A percentile compares a stretch with the other conserved stretches of the same genome.
These are phyloP conservation scores for Lampris megalopsis DNA, from an alignment of 2,113 vertebrate species.

Conservation along the genomic window DNA sequence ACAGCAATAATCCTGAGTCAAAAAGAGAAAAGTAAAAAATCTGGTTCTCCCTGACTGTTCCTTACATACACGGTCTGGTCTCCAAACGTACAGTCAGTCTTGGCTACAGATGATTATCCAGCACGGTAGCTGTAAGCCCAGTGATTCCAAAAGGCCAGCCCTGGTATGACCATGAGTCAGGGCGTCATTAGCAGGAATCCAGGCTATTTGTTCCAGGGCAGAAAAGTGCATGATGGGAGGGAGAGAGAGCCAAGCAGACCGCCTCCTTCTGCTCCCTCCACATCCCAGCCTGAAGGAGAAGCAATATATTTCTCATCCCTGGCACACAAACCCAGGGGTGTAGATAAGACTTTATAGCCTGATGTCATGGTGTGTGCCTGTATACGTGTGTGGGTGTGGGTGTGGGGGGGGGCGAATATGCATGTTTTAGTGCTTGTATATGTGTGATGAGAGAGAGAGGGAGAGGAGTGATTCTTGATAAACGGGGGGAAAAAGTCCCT, in stretches of 20 bases:
- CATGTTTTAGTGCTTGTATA: neutral
- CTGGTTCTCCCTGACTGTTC: neutral
- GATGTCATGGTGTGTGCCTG: conserved; percentile 13
- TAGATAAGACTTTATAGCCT: conserved; percentile 32
- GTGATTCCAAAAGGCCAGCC: conserved; percentile 24
- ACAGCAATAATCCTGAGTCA: neutral
- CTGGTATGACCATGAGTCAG: conserved; percentile 9
- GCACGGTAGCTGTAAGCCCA: conserved; percentile 5
- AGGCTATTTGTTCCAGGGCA: conserved; percentile 30
- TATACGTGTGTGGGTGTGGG: neutral
- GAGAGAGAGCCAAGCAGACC: conserved; percentile 21
- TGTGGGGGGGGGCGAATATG: neutral
- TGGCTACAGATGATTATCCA: neutral
- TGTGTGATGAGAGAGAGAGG: neutral
- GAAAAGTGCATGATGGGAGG: conserved; percentile 31
- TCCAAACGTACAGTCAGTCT: conserved; percentile 4
- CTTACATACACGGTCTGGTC: neutral
- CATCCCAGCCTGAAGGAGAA: conserved; percentile 36
- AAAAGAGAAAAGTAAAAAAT: neutral
- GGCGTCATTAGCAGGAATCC: conserved; percentile 13
- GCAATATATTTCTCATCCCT: conserved; percentile 47
- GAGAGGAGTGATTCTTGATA: conserved; percentile 31
- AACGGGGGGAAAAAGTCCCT: conserved; percentile 21
- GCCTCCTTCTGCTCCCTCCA: conserved; percentile 21
- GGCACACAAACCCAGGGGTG: conserved; percentile 7